Conservation (phyloP, 1,140 invertebrate species). For the Orchestia grillus region DNA sequence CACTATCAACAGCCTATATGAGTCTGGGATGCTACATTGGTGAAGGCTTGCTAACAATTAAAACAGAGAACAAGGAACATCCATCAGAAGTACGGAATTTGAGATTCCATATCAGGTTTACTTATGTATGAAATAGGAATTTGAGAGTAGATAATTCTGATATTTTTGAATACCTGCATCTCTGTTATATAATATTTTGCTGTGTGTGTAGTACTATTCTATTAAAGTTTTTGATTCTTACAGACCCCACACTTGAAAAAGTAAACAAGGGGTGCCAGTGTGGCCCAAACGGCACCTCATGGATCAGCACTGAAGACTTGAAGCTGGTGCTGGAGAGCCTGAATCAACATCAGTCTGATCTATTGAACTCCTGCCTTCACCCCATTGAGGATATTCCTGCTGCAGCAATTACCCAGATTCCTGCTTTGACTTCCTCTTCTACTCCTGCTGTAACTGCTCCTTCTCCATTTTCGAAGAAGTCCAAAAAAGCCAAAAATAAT, state of each 20-base stretch:
- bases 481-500: background rate
- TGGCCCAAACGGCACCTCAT: background rate
- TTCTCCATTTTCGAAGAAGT: background rate
- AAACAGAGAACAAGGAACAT: too few relatives aligned
- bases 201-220: too few relatives aligned
- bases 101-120: too few relatives aligned
- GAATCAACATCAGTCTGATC: background rate
- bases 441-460: too few relatives aligned
- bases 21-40: too few relatives aligned
- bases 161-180: too few relatives aligned
- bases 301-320: background rate
- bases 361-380: background rate
- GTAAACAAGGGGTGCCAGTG: conserved; percentile 29
- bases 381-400: background rate
- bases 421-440: background rate
- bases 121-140: too few relatives aligned
- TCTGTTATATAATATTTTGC: too few relatives aligned
- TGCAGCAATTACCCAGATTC: background rate
- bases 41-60: too few relatives aligned
- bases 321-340: background rate
- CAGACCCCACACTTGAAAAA: background rate
- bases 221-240: background rate
- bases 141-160: too few relatives aligned
- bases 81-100: too few relatives aligned
- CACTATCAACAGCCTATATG: too few relatives aligned